Percentiles rank a stretch among this genome's conserved stretches.
phyloP scores from a whole-genome alignment of 2,888 invertebrate genomes.

The Notocelia uddmanniana region DNA sequence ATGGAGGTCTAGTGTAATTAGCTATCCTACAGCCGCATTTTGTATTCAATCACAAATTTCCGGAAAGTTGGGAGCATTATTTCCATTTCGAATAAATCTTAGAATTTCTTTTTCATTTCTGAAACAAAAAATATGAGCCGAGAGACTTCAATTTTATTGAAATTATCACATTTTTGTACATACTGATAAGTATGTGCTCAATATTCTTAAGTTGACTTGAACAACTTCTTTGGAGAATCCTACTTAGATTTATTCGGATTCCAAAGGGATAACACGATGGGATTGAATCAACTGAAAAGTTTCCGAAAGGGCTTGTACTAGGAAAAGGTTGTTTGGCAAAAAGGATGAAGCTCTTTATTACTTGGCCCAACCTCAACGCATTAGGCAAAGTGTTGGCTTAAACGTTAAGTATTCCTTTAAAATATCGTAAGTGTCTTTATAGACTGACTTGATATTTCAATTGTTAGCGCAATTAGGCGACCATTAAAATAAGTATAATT shows the following conservation, averaged over 20 bases:
- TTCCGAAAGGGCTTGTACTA: slow-evolving; percentile 6
- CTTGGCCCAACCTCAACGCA: slow-evolving; percentile 16
- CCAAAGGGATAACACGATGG: slow-evolving; percentile 28
- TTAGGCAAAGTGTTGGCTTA: slow-evolving; percentile 36
- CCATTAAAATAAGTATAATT: background rate
- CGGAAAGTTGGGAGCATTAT: slow-evolving; percentile 34
- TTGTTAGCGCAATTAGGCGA: background rate
- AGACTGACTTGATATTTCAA: background rate
- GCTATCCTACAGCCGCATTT: slow-evolving; percentile 32
- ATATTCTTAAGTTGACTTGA: slow-evolving; percentile 6
- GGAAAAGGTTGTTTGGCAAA: slow-evolving; percentile 31
- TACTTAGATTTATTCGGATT: slow-evolving; percentile 22
- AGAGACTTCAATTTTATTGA: slow-evolving; percentile 1
- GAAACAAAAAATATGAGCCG: slow-evolving; percentile 13
- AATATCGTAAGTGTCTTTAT: slow-evolving; percentile 10
- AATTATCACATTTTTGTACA: background rate
- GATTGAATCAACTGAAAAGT: slow-evolving; percentile 34
- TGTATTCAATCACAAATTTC: slow-evolving; percentile 41
- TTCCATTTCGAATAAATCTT: slow-evolving; percentile 40
- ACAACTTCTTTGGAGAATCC: slow-evolving; percentile 7
- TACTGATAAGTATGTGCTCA: background rate
- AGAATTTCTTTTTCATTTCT: slow-evolving; percentile 20
- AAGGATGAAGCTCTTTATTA: slow-evolving; percentile 26
- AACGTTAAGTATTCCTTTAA: slow-evolving; percentile 13
- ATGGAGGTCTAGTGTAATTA: slow-evolving; percentile 34